Base-by-base conservation (phyloP, 2,797 vertebrate species). In the Molossus molossus region DNA sequence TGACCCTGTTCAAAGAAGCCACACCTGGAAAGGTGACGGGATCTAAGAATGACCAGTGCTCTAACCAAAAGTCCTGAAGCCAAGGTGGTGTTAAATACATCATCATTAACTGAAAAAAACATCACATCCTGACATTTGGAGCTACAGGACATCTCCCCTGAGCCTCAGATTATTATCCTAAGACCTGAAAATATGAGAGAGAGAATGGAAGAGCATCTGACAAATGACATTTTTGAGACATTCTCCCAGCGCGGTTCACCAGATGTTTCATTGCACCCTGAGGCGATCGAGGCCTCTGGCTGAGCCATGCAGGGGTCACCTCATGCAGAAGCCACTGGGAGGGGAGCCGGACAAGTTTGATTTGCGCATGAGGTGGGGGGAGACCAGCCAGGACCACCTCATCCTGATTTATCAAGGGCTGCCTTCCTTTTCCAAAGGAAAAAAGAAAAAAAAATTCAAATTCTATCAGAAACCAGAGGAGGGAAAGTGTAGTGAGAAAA, bases 371-470 rank as follows among this genome's bases (percentile, higher is more conserved):
- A 1, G 53, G 12, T 25, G 57, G 33, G 33, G 23, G 33, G 50
- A 55, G 29, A 45, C 17, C 12, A 25, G 58, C 23, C 3, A 15
- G 64, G 77, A 58, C 1, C 45, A 37, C 20, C 48, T 90, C 0
- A 1, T 13, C 77, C n/a, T 80, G 64, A 79, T 72, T 86, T 92
- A 88, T 80, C 27, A 20, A 27, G 14, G 27, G 18, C 37, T 80
- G 25, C 11, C 9, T 58, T 21, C 50, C 11, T 25, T 9, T 89
- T 73, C 21, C 58, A 62, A 15, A n/a, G 13, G 45, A 25, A 87
- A 60, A 45, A 60, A 80, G 20, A 90, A 57, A 95, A 80, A 27
- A 33, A 92, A 72, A 92, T 69, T n/a, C 67, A 94, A 64, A 79
- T 81, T 27, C 50, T 57, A 48, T 1, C 1, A 37, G 70, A 91